Base-by-base conservation (phyloP, 2,113 vertebrate species). In the Nestor notabilis region DNA sequence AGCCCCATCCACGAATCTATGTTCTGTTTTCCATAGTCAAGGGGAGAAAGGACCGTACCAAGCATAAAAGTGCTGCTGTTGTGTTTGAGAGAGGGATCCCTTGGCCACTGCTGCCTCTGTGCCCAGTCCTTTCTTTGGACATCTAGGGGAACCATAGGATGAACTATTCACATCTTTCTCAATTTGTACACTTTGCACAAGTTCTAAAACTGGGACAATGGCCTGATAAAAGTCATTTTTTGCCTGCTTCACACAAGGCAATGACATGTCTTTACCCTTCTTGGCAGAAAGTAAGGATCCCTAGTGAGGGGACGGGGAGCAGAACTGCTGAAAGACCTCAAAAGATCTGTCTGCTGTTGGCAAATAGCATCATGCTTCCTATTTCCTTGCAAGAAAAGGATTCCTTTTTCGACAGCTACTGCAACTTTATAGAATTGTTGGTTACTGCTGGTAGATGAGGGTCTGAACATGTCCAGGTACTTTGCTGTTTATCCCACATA, bases 31-130 rank as follows among this genome's bases (percentile, higher is more conserved):
- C 89, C 75, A 44, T 33, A 80, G 75, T 53, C 82, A 53, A 83
- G 71, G 64, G 44, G 37, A 41, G n/a, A 91, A 71, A 50, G 87
- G 63, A 84, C 64, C 87, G 61, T 56, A 23, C 6, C 1, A 5
- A 64, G 37, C 56, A 72, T 60, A 52, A 31, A 60, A 52, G 7
- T 65, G 63, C 18, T 84, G 53, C 27, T 49, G 39, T 66, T 56
- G 60, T 23, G 6, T 77, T 29, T 53, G 87, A 89, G 41, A 88
- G 50, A 91, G 60, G 60, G 56, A 71, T 76, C 56, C 78, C 68
- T 86, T 83, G 66, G 94, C 87, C 33, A 93, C 90, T 90, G 84
- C 90, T 94, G 80, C 75, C 81, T 95, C 64, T 50, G 74, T 50
- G 82, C 63, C 31, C 83, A 61, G 80, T 87, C 74, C 83, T 89